Base-by-base conservation (phyloP, 2,797 vertebrate species). In the Tokudaia tokunoshimensis region DNA sequence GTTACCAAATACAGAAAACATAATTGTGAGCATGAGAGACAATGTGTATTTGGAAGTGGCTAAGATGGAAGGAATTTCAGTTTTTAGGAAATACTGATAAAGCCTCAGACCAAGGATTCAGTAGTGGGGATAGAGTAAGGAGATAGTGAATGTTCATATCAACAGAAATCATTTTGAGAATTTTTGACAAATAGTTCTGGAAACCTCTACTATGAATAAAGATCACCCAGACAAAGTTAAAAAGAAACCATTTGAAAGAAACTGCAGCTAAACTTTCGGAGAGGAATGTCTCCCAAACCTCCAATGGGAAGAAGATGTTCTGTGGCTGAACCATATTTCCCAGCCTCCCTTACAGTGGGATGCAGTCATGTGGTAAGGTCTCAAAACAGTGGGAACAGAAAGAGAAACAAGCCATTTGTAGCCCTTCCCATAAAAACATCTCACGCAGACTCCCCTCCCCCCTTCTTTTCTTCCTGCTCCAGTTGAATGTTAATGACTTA, bases 301-400 rank as follows among this genome's bases (percentile, higher is more conserved):
- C 55, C 55, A 57, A 57, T 17, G 17, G 55, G 55, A 57, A 17
- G 55, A 57, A 17, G 55, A 57, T 17, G 55, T 24, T 47, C 72
- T n/a, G 6, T 7, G 65, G 24, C 2, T 59, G 55, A 50, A 11
- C 61, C 72, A 10, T 19, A 31, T 89, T 92, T 96, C 34, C 61
- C 50, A 74, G 67, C 12, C 17, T 44, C 10, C 15, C 15, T 85
- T 94, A 29, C 67, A 67, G 2, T 63, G 92, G 61, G 34, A 37
- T 26, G 7, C 75, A 31, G 79, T 96, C 55, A 94, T 70, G n/a
- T 95, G 94, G 14, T 83, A 91, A 83, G 19, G 63, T 92, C 19
- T 94, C 94, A 83, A 44, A 89, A 59, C 13, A 26, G 31, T 37
- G 11, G 44, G 50, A 95, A 37, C 55, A 84, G 78, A 94, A 59